A percentile compares a stretch with the other conserved stretches of the same genome.
phyloP scores from a whole-genome alignment of 2,888 invertebrate genomes.

The Aleiodes alternator region DNA sequence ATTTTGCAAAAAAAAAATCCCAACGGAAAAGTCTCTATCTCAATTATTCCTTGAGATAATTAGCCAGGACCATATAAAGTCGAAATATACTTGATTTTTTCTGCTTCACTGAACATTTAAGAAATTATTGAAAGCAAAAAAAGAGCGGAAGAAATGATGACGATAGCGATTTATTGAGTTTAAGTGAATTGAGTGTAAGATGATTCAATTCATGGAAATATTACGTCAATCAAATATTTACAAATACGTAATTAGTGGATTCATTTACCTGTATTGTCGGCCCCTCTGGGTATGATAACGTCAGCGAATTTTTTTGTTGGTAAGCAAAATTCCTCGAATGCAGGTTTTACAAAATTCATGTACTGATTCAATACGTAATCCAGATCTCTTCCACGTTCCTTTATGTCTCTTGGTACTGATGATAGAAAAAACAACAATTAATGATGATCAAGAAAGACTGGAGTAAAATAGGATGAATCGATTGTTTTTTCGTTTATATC shows the following conservation, averaged over 20 bases:
- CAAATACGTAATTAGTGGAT: too few relatives aligned
- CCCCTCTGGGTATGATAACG: constrained; percentile 98
- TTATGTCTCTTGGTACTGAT: constrained; percentile 95
- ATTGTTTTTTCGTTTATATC: too few relatives aligned
- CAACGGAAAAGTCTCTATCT: too few relatives aligned
- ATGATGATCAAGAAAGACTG: constrained; percentile 23
- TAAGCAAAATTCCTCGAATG: constrained; percentile 98
- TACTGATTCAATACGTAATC: constrained; percentile 97
- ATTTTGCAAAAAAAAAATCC: too few relatives aligned
- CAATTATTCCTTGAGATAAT: too few relatives aligned
- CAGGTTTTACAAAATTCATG: constrained; percentile 99
- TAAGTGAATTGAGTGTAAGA: too few relatives aligned
- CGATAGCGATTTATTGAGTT: too few relatives aligned
- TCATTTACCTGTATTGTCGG: constrained; percentile 92
- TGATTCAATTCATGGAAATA: too few relatives aligned
- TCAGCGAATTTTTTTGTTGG: constrained; percentile 99
- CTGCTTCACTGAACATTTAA: too few relatives aligned
- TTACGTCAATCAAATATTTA: too few relatives aligned
- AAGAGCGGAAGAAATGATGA: neutral
- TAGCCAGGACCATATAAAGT: too few relatives aligned
- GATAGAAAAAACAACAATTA: constrained; percentile 50
- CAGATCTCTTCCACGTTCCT: constrained; percentile 94
- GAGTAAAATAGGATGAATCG: neutral
- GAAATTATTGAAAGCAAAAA: neutral
- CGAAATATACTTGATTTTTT: too few relatives aligned